phyloP scores from a whole-genome alignment of 2,113 vertebrate species.

The Fregetta grallaria region DNA sequence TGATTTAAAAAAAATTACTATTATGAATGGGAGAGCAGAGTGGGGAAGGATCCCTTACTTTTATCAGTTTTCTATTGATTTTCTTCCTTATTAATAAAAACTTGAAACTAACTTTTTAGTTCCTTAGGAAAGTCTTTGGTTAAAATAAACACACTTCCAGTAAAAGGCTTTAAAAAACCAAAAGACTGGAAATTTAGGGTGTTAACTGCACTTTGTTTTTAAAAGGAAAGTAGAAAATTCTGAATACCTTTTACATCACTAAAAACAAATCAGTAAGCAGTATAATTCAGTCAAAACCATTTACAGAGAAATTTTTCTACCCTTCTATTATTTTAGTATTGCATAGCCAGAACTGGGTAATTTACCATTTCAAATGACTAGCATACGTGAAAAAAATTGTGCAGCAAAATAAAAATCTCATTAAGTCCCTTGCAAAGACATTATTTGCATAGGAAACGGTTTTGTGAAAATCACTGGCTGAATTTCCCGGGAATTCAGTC shows the following conservation, averaged over 20 bases:
- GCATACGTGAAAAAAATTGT: not conserved
- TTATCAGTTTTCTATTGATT: not conserved
- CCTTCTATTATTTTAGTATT: not conserved
- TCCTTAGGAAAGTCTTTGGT: not conserved
- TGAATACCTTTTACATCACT: not conserved
- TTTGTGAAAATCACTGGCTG: not conserved
- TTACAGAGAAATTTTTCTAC: not conserved
- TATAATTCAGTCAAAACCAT: not conserved
- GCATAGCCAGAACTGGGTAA: not conserved
- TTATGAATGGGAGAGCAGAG: not conserved
- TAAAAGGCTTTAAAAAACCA: not conserved
- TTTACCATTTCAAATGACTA: not conserved
- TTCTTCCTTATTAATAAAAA: not conserved
- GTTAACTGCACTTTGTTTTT: not conserved
- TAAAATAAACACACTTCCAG: not conserved
- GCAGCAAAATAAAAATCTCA: not conserved
- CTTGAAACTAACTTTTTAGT: not conserved
- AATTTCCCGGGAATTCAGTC: not conserved
- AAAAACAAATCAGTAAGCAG: not conserved
- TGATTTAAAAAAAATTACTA: not conserved
- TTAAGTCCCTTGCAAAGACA: not conserved
- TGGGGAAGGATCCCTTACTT: not conserved
- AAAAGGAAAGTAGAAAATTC: slow-evolving; percentile 1
- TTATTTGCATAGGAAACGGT: not conserved
- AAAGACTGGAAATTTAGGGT: not conserved